Conservation (phyloP, 2,113 vertebrate species). For the Spilogale gracilis region DNA sequence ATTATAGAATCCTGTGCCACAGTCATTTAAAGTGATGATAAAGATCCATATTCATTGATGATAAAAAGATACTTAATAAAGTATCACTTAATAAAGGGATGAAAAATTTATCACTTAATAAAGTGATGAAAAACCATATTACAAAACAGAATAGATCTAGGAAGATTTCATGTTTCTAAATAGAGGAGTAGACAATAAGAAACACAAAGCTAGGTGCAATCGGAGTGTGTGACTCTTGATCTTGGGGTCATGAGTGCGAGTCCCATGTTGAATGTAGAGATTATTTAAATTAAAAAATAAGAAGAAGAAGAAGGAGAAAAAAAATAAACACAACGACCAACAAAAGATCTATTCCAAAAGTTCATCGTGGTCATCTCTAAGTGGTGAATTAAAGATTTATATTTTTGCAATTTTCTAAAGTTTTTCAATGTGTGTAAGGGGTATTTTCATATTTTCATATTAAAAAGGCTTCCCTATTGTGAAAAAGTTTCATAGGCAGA, state of each 20-base stretch:
- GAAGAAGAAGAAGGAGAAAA: neutral
- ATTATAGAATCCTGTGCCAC: neutral
- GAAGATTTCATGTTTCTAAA: neutral
- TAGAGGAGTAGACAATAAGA: neutral
- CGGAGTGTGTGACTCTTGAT: neutral
- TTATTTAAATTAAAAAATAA: neutral
- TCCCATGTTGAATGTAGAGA: neutral
- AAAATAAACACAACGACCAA: neutral
- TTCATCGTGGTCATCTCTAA: neutral
- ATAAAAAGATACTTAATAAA: neutral
- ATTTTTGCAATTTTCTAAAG: neutral
- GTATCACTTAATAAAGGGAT: neutral
- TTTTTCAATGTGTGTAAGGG: neutral
- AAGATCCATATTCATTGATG: neutral
- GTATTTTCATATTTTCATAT: conserved; percentile 44
- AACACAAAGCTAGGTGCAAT: neutral
- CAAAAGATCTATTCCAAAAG: neutral
- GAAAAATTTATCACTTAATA: neutral
- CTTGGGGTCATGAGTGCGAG: neutral
- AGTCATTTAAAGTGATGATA: neutral
- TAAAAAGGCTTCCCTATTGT: conserved; percentile 6
- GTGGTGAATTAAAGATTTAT: neutral
- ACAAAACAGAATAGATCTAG: neutral
- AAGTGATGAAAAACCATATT: neutral
- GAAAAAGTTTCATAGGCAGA: neutral